Conservation (phyloP, 2,797 vertebrate genomes). For the Heterohyrax brucei region DNA sequence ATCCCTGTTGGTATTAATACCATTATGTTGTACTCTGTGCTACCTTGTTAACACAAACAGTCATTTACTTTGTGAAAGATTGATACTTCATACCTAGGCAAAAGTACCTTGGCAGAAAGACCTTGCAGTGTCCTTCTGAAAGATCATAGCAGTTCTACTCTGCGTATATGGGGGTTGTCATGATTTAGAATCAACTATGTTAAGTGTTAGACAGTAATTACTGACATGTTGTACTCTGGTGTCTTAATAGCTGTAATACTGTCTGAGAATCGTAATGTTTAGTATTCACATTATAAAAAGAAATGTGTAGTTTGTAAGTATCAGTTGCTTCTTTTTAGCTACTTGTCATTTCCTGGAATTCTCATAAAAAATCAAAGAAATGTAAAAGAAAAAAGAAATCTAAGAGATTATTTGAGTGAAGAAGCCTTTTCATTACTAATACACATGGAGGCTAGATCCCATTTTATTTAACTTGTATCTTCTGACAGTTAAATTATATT, state of each 20-base stretch:
- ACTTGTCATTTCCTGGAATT: slow-evolving; percentile 6
- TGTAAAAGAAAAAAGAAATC: not conserved
- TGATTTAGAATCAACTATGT: too few relatives aligned
- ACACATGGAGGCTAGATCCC: not conserved
- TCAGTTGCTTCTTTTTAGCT: not conserved
- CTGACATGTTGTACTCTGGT: not conserved
- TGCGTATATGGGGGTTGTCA: too few relatives aligned
- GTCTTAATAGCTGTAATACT: not conserved
- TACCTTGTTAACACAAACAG: too few relatives aligned
- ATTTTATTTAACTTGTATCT: slow-evolving; percentile 44
- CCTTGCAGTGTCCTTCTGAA: too few relatives aligned
- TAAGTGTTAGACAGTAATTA: too few relatives aligned
- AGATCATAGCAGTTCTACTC: too few relatives aligned
- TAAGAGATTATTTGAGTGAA: slow-evolving; percentile 9
- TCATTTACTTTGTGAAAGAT: too few relatives aligned
- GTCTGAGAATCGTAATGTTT: slow-evolving; percentile 31
- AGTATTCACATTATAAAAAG: slow-evolving; percentile 34
- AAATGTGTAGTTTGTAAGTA: not conserved
- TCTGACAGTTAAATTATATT: not conserved
- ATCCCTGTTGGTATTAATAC: not conserved
- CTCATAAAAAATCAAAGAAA: not conserved
- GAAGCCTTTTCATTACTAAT: not conserved
- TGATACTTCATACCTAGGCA: too few relatives aligned
- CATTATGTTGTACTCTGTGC: not conserved
- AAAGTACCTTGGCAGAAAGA: too few relatives aligned